Base-by-base conservation (phyloP, 2,113 vertebrate species). In the Nyctereutes procyonoides region DNA sequence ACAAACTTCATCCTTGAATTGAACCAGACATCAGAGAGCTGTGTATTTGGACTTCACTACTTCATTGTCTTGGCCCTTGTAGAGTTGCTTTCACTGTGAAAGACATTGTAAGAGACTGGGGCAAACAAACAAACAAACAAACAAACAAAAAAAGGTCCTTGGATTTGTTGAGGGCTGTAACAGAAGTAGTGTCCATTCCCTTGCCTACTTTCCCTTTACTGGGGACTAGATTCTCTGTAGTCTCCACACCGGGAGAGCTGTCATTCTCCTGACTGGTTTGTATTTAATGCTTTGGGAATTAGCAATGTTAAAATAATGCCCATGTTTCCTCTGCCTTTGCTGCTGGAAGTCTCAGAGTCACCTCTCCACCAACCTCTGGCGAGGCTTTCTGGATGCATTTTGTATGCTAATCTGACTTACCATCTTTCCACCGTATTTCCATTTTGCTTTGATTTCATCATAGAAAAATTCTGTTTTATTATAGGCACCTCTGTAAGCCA, bases 361-460 rank as follows among this genome's bases (percentile, higher is more conserved):
- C 20, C n/a, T 62, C 43, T 55, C 62, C n/a, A 82, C 1, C 28
- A n/a, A 17, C 32, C 28, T 76, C 51, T 14, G 16, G 2, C 19
- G n/a, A 89, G 58, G 12, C 55, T 83, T 91, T 71, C 19, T n/a
- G 81, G 74, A n/a, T 43, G 58, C 0, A 4, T 53, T 69, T 80
- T 67, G 6, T 19, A 35, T 13, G 32, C 62, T 73, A 30, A 53
- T 79, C 11, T 65, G 69, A 73, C 9, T 79, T 62, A 63, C 38
- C 17, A 83, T 69, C 13, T 13, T 81, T 71, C 85, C 58, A 60
- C 28, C 32, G 6, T 81, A 11, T 65, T 89, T 91, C 69, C 26
- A 82, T 94, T 69, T 93, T 79, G 43, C 17, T 97, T 88, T 69
- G 17, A 63, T 83, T 95, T 69, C 60, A 38, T 71, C 43, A 56